phyloP scores from a whole-genome alignment of 2,113 vertebrate species.

The Mustelus asterias region DNA sequence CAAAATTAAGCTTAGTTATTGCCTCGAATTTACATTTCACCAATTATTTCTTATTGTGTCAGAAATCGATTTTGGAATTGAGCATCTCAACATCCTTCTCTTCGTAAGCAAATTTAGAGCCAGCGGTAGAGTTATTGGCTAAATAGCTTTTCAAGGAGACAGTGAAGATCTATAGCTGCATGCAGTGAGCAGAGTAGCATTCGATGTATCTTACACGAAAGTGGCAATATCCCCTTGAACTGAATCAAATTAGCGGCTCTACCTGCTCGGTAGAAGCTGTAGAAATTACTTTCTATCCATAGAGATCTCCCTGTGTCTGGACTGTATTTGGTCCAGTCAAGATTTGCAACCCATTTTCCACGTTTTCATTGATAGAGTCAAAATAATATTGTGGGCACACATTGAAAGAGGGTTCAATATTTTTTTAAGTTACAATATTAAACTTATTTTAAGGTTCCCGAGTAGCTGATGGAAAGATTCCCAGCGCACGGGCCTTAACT shows the following conservation, averaged over 20 bases:
- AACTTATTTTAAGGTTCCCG: not conserved
- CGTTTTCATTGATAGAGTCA: not conserved
- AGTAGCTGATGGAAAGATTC: not conserved
- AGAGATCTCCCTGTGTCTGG: not conserved
- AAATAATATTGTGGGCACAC: not conserved
- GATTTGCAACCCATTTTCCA: not conserved
- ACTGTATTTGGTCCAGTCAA: not conserved
- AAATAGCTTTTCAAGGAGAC: not conserved
- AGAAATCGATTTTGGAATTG: slow-evolving; percentile 1
- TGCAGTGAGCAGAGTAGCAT: not conserved
- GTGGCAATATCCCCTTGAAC: not conserved
- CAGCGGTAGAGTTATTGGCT: not conserved
- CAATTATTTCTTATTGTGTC: not conserved
- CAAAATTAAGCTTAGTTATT: not conserved
- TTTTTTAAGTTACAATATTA: not conserved
- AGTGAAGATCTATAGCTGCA: not conserved
- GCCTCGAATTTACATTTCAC: not conserved
- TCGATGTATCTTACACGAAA: not conserved
- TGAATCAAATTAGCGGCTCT: not conserved
- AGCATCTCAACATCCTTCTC: not conserved
- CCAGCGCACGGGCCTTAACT: not conserved
- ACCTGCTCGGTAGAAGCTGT: not conserved
- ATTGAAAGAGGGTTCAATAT: not conserved
- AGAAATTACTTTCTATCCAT: not conserved
- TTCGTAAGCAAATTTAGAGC: not conserved